phyloP scores from a whole-genome alignment of 2,888 invertebrate species.

The Pogonocherus hispidulus region DNA sequence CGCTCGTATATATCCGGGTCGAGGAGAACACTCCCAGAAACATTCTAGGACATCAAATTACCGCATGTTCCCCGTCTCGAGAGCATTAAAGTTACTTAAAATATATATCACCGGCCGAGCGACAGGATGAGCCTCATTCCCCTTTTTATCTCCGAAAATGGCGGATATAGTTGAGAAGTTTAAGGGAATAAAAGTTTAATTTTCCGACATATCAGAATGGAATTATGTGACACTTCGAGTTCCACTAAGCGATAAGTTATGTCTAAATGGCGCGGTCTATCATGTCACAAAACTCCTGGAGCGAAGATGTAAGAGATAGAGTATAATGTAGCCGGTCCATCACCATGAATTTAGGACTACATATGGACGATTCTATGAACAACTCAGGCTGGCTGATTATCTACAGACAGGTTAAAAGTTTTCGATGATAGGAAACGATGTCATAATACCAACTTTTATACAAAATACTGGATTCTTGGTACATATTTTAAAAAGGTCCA shows the following conservation, averaged over 20 bases:
- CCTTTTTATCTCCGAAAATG: not conserved
- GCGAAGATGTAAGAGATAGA: not conserved
- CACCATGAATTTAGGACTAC: too few species aligned
- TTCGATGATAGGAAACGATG: too few species aligned
- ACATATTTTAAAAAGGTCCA: too few species aligned
- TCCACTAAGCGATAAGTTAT: not conserved
- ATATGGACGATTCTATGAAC: too few species aligned
- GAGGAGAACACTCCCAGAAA: conserved; percentile 18
- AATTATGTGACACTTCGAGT: conserved; percentile 13
- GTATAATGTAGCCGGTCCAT: not conserved
- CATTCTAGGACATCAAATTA: conserved; percentile 26
- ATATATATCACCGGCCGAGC: conserved; percentile 15
- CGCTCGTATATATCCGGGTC: not conserved
- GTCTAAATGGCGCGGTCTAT: not conserved
- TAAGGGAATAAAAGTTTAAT: conserved; percentile 13
- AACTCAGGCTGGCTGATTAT: too few species aligned
- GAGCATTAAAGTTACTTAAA: conserved; percentile 25
- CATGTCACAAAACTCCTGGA: not conserved
- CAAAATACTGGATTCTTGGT: too few species aligned
- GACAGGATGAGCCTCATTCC: conserved; percentile 1
- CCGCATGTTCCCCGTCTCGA: conserved; percentile 16
- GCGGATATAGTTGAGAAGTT: conserved; percentile 10
- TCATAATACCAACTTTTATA: too few species aligned
- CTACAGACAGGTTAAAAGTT: too few species aligned
- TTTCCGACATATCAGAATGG: conserved; percentile 19